phyloP scores from a whole-genome alignment of 2,797 vertebrate genomes.

The Pelobates cultripes region DNA sequence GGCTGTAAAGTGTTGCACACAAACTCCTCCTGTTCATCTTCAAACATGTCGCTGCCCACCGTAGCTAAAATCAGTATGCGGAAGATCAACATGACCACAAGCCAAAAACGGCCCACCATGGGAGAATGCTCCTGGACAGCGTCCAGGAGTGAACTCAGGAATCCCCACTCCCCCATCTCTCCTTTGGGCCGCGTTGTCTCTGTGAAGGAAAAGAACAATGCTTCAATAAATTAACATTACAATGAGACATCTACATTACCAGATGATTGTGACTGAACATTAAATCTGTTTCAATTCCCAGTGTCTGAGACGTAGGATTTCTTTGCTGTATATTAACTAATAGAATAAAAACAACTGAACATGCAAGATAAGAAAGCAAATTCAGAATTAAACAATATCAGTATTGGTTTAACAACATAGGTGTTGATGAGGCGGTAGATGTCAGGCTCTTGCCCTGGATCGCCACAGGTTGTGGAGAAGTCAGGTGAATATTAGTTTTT shows the following conservation, averaged over 20 bases:
- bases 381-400: too few relatives aligned
- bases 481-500: too few relatives aligned
- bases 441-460: too few relatives aligned
- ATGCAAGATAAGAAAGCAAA: too few relatives aligned
- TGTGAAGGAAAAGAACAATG: constrained; percentile 17
- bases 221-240: not conserved
- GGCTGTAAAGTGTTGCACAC: constrained; percentile 91
- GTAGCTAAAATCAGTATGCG: constrained; percentile 89
- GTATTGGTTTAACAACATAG: too few relatives aligned
- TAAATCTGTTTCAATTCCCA: too few relatives aligned
- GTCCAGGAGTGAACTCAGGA: constrained; percentile 80
- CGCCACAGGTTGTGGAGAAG: too few relatives aligned
- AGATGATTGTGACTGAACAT: not conserved
- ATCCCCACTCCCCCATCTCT: constrained; percentile 86
- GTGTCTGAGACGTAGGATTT: too few relatives aligned
- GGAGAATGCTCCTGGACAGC: constrained; percentile 84
- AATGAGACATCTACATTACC: not conserved
- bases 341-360: too few relatives aligned
- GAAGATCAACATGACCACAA: constrained; percentile 90
- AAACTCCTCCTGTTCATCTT: constrained; percentile 91
- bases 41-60: constrained; percentile 87
- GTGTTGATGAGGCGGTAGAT: too few relatives aligned
- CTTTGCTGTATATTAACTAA: too few relatives aligned
- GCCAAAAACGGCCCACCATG: constrained; percentile 91
- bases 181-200: constrained; percentile 6